These are phyloP conservation scores for Drosophila kikkawai DNA, from an alignment of 1,140 invertebrate species.

Conservation along the genomic window DNA sequence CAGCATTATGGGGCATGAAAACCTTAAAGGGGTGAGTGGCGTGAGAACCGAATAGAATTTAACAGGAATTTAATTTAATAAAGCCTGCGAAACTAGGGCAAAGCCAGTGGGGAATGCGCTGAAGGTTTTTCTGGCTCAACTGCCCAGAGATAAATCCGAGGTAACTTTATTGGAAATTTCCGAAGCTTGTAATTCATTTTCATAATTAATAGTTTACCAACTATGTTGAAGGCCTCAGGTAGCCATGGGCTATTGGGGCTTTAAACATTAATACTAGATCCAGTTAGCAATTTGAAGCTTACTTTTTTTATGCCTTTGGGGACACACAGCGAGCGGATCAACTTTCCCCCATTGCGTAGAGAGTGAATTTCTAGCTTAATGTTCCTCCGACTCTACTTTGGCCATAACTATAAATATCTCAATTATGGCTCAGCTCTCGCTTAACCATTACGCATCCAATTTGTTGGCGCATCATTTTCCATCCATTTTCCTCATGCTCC, in stretches of 20 bases:
- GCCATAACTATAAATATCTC: slow-evolving; percentile 49
- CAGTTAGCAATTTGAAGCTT: slow-evolving; percentile 10
- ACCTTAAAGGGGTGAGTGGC: slow-evolving; percentile 23
- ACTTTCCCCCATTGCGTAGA: slow-evolving; percentile 40
- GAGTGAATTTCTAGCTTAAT: slow-evolving; percentile 8
- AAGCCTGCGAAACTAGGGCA: slow-evolving; percentile 22
- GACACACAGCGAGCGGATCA: background rate
- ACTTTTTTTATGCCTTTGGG: slow-evolving; percentile 14
- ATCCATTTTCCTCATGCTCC: background rate
- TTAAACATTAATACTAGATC: slow-evolving; percentile 1
- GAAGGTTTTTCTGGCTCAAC: slow-evolving; percentile 12
- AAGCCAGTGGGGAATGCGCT: slow-evolving; percentile 12
- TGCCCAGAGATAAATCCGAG: background rate
- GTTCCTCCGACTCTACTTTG: slow-evolving; percentile 1
- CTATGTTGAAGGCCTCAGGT: background rate
- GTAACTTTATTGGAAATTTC: slow-evolving; percentile 16
- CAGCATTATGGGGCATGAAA: slow-evolving; percentile 42
- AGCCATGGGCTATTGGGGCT: background rate
- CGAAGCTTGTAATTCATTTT: slow-evolving; percentile 11
- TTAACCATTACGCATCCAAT: slow-evolving; percentile 57
- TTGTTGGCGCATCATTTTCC: slow-evolving; percentile 55
- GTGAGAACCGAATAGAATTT: slow-evolving; percentile 62
- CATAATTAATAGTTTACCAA: slow-evolving; percentile 10
- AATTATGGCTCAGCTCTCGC: slow-evolving; percentile 27
- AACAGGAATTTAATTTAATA: slow-evolving; percentile 51